These are phyloP conservation scores for Megamerina dolium DNA, from an alignment of 2,888 invertebrate genomes.

Conservation along the genomic window DNA sequence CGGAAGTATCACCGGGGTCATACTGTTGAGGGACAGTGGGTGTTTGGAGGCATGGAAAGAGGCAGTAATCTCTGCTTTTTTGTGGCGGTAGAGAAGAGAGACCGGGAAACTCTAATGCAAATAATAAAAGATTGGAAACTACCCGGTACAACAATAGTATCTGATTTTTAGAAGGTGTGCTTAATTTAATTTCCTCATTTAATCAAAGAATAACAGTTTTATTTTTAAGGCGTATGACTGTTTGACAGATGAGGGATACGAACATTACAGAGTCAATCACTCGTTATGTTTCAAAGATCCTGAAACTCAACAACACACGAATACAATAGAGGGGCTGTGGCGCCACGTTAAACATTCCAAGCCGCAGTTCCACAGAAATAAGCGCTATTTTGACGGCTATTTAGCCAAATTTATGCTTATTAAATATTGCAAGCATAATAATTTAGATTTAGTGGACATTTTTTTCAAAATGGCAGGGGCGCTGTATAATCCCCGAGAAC, in stretches of 20 bases:
- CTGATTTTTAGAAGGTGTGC: not conserved
- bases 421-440: not conserved
- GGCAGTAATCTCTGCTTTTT: constrained; percentile 4
- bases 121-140: constrained; percentile 2
- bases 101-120: not conserved
- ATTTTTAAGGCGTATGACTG: constrained; percentile 10
- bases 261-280: not conserved
- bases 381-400: not conserved
- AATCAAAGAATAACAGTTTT: too few relatives aligned
- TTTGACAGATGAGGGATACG: constrained; percentile 2
- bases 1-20: too few relatives aligned
- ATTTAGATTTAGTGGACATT: not conserved
- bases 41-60: constrained; percentile 9
- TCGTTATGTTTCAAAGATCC: not conserved
- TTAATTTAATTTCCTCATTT: too few relatives aligned
- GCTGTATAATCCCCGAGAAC: too few relatives aligned
- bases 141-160: not conserved
- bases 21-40: constrained; percentile 8
- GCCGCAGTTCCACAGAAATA: not conserved
- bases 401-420: not conserved
- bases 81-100: constrained; percentile 3
- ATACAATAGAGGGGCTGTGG: constrained; percentile 1
- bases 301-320: constrained; percentile 3
- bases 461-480: not conserved
- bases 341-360: not conserved